Conservation (phyloP, 2,797 vertebrate genomes). For the Peromyscus eremicus region DNA sequence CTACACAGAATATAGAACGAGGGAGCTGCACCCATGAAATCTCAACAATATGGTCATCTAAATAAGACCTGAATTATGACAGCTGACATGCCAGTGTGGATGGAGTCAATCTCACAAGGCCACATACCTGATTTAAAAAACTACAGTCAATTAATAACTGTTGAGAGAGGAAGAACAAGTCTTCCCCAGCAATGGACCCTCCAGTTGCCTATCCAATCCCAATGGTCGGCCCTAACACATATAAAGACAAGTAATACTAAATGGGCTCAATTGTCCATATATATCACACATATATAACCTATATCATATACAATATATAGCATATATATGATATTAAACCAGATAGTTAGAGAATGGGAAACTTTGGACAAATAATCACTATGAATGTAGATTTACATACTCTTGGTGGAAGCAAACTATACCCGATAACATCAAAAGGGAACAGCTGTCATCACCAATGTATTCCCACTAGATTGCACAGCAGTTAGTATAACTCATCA, state of each 20-base stretch:
- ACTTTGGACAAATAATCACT: background rate
- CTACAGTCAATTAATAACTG: background rate
- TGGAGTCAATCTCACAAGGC: background rate
- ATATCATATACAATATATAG: background rate
- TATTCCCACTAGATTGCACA: no score
- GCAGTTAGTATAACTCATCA: background rate
- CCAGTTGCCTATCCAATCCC: background rate
- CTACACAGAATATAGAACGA: background rate
- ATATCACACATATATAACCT: background rate
- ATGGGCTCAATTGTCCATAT: background rate
- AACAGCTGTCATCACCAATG: background rate
- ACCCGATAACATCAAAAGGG: background rate
- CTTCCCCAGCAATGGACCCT: background rate
- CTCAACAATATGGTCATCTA: background rate
- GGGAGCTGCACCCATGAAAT: background rate
- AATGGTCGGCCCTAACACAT: background rate
- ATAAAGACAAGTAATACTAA: background rate
- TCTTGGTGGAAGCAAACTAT: constrained; percentile 29
- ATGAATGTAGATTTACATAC: constrained; percentile 18
- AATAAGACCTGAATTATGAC: background rate
- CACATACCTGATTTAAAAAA: background rate
- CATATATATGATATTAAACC: background rate
- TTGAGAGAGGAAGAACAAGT: background rate
- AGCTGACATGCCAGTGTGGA: background rate
- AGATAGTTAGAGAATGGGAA: constrained; percentile 44